A percentile compares a stretch with the other conserved stretches of the same genome.
These are phyloP conservation scores for Acanthaster planci DNA, from an alignment of 35 echinoderm and acorn worm genomes.

Conservation along the genomic window DNA sequence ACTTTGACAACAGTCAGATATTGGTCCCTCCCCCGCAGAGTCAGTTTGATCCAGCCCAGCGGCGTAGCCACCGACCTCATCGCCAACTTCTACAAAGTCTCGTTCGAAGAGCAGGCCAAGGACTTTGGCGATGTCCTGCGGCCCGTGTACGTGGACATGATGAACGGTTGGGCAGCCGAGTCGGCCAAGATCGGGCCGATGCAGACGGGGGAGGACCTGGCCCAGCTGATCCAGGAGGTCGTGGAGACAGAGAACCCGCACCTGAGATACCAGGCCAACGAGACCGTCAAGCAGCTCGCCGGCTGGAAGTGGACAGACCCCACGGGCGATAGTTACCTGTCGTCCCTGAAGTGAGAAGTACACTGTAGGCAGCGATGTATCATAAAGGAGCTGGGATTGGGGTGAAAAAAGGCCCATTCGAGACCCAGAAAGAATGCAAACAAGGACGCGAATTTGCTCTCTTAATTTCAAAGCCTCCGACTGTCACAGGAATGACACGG, in stretches of 20 bases:
- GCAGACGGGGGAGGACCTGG: conserved; percentile 24
- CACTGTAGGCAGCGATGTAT: background rate
- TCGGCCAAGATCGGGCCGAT: background rate
- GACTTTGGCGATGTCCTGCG: background rate
- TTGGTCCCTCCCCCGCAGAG: background rate
- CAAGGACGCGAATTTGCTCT: no score
- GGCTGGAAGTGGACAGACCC: conserved; percentile 5
- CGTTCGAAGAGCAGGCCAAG: background rate
- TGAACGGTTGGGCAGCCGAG: background rate
- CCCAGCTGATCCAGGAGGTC: conserved; percentile 4
- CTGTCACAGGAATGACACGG: no score
- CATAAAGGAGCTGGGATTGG: no score
- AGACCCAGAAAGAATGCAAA: no score
- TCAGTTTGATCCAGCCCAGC: conserved; percentile 4
- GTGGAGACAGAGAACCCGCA: conserved; percentile 30
- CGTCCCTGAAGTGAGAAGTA: background rate
- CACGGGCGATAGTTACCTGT: conserved; percentile 7
- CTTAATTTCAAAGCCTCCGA: no score
- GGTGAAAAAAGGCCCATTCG: no score
- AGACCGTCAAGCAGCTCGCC: background rate
- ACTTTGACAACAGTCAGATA: no score
- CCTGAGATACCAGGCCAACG: conserved; percentile 37
- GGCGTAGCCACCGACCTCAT: background rate
- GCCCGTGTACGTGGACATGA: background rate
- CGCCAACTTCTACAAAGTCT: background rate